Evolutionary conservation across 64 coral and sea anemone species (phyloP), one percentile per base, ranked within the genome.

Genomic region (Montipora foliosa): DNA sequence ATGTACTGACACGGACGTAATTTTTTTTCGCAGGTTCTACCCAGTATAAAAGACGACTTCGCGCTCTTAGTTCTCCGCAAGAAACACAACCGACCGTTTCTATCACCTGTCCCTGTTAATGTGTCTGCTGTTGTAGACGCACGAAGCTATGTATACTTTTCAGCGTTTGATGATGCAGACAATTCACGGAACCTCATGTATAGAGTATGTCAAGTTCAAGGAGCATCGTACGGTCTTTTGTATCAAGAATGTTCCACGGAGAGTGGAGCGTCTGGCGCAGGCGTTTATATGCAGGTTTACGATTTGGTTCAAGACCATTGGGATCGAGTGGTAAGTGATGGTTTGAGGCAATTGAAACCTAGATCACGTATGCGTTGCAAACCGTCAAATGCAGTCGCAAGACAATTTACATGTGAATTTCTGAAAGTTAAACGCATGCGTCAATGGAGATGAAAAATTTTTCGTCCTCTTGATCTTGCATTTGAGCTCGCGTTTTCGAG

Each of bases 181-280:
- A 44, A 45, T 15, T 37, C 74, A 47, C 21, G 47, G 74, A 44
- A 47, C 44, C 74, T 76, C 24, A 76, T 76, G 74, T 76, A 76
- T 14, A 22, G 74, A 46, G 74, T 76, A 9, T 76, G 74, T 46
- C 29, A 76, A 25, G 37, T 14, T 10, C 6, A 76, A 21, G 74
- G 74, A 47, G 74, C 10, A 12, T 21, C 74, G 0, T 76, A 76
- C 37, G 74, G 74, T 5, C 29, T 76, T 44, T 22, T 76, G 21
- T 76, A 76, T 46, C 74, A 76, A 21, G 74, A 76, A 76, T 76
- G 74, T 14, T 76, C 37, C 74, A 76, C 74, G 44, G 74, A 76
- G 37, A 12, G 11, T 46, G 74, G 74, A 5, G 74, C 74, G 0
- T 76, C 74, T 15, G 74, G 74, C 3, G 74, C 74, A 8, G 74